These are phyloP conservation scores for Papilio gigon DNA, from an alignment of 2,888 invertebrate genomes.

Conservation along the genomic window DNA sequence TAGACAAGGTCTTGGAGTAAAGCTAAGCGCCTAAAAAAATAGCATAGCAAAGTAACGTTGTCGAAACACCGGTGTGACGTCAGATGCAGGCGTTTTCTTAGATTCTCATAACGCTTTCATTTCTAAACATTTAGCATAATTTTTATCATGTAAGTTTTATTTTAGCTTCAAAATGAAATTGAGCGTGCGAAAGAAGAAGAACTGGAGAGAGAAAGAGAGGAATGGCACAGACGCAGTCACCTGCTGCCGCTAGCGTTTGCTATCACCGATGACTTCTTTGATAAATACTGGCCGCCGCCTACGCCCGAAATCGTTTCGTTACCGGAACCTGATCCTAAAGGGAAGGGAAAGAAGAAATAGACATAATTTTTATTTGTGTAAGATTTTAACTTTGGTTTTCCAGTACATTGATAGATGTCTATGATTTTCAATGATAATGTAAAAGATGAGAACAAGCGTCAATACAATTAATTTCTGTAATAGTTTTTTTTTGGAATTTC, in stretches of 20 bases:
- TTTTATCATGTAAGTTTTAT: background rate
- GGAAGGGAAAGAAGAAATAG: conserved; percentile 48
- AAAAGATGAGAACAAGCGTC: too few relatives aligned
- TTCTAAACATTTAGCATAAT: too few relatives aligned
- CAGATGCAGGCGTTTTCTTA: background rate
- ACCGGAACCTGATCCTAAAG: conserved; percentile 49
- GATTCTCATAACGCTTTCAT: too few relatives aligned
- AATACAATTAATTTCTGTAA: too few relatives aligned
- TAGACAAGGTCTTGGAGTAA: background rate
- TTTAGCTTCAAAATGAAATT: conserved; percentile 53
- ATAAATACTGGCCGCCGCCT: conserved; percentile 73
- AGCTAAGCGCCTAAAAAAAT: background rate
- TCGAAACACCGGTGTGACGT: background rate
- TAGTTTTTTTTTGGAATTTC: too few relatives aligned
- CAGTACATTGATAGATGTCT: too few relatives aligned
- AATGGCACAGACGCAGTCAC: conserved; percentile 60
- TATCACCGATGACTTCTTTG: conserved; percentile 59
- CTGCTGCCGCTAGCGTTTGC: conserved; percentile 66
- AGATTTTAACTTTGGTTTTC: too few relatives aligned
- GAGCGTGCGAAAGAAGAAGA: conserved; percentile 57
- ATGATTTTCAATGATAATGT: too few relatives aligned
- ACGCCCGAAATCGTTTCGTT: conserved; percentile 57
- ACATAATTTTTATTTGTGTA: conserved; percentile 31
- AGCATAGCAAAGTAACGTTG: background rate
- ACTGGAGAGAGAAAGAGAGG: conserved; percentile 58